Conservation (phyloP, 2,797 vertebrate genomes). For the Erpetoichthys calabaricus region DNA sequence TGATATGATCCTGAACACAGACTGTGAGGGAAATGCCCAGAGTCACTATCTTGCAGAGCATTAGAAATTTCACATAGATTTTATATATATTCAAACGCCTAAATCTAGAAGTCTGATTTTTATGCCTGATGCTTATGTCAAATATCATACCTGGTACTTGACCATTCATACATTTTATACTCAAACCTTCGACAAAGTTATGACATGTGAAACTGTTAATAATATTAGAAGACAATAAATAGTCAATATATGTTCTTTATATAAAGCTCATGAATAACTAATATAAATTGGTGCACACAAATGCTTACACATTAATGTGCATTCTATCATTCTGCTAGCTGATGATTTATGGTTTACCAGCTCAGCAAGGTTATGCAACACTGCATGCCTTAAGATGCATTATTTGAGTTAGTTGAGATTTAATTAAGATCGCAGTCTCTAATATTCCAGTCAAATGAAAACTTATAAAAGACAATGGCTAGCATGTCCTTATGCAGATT, state of each 20-base stretch:
- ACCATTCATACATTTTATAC: no score
- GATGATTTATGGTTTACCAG: slow-evolving; percentile 68
- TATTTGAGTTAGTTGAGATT: slow-evolving; percentile 83
- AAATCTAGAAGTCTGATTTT: no score
- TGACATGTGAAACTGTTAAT: slow-evolving; percentile 20
- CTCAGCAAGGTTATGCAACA: slow-evolving; percentile 65
- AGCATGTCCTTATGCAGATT: slow-evolving; percentile 65
- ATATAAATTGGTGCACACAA: not conserved
- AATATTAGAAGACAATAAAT: slow-evolving; percentile 16
- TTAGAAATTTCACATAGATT: no score
- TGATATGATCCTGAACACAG: not conserved
- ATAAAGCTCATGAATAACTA: slow-evolving; percentile 3
- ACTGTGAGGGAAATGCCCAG: not conserved
- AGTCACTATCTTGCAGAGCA: not conserved
- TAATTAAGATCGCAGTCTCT: slow-evolving; percentile 91
- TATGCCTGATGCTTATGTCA: no score
- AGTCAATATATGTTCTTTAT: slow-evolving; percentile 7
- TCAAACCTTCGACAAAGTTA: not conserved
- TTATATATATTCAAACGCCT: no score
- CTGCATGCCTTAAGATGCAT: slow-evolving; percentile 68
- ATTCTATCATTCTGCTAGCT: slow-evolving; percentile 44
- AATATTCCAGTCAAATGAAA: slow-evolving; percentile 87
- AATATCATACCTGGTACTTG: no score
- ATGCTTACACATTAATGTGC: slow-evolving; percentile 31
- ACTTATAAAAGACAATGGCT: slow-evolving; percentile 75